phyloP scores from a whole-genome alignment of 2,113 vertebrate species.

The Petromus typicus region DNA sequence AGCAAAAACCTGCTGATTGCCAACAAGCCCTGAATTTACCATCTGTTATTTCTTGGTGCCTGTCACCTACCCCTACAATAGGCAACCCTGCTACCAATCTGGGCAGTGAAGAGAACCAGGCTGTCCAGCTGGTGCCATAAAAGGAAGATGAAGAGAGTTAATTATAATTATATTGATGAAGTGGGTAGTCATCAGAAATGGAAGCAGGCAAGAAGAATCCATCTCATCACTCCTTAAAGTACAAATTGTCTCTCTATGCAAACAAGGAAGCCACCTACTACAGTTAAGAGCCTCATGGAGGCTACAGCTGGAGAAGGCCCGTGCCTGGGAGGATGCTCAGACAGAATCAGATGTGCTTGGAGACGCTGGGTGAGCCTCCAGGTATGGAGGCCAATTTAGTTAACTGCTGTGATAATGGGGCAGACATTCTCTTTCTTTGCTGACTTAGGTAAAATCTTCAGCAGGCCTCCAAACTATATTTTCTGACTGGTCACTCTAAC shows the following conservation, averaged over 20 bases:
- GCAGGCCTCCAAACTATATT: conserved; percentile 42
- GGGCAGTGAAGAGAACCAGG: conserved; percentile 88
- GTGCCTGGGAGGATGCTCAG: conserved; percentile 56
- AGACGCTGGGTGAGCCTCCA: neutral
- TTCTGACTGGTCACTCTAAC: neutral
- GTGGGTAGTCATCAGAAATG: conserved; percentile 91
- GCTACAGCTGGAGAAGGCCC: conserved; percentile 69
- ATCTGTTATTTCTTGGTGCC: conserved; percentile 96
- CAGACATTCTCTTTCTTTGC: neutral
- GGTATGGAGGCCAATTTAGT: no score
- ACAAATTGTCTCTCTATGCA: conserved; percentile 85
- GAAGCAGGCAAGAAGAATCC: conserved; percentile 84
- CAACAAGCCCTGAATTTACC: conserved; percentile 97
- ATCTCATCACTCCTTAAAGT: conserved; percentile 84
- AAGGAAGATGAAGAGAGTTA: conserved; percentile 90
- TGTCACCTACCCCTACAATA: conserved; percentile 94
- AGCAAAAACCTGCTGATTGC: conserved; percentile 98
- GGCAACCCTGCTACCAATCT: conserved; percentile 90
- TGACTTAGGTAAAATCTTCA: conserved; percentile 55
- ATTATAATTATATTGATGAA: conserved; percentile 93
- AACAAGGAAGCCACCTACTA: conserved; percentile 83
- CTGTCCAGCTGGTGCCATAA: conserved; percentile 93
- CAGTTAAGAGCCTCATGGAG: conserved; percentile 69
- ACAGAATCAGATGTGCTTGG: conserved; percentile 44
- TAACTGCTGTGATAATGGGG: neutral